These are phyloP conservation scores for Temnothorax nylanderi DNA, from an alignment of 1,140 invertebrate species.

Conservation along the genomic window DNA sequence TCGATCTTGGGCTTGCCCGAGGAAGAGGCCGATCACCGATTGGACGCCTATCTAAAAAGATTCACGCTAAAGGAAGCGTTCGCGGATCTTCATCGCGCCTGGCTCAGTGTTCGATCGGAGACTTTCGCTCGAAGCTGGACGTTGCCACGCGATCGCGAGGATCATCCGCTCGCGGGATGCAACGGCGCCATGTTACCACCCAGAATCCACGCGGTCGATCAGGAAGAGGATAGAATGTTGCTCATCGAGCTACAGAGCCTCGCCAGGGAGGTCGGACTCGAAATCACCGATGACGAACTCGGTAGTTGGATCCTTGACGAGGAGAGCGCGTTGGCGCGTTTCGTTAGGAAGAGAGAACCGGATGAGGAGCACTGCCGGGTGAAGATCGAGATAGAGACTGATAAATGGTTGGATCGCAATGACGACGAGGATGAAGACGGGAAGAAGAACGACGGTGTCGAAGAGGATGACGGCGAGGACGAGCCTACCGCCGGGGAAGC, in stretches of 20 bases:
- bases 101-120: slow-evolving; percentile 84
- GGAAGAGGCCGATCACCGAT: slow-evolving; percentile 27
- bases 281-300: slow-evolving; percentile 82
- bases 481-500: slow-evolving; percentile 82
- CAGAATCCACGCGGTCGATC: slow-evolving; percentile 60
- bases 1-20: slow-evolving; percentile 35
- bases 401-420: slow-evolving; percentile 66
- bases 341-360: slow-evolving; percentile 72
- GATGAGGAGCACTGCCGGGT: slow-evolving; percentile 71
- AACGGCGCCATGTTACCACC: slow-evolving; percentile 54
- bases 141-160: slow-evolving; percentile 71
- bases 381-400: slow-evolving; percentile 73
- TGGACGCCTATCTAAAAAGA: slow-evolving; percentile 77
- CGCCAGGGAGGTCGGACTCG: slow-evolving; percentile 83
- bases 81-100: slow-evolving; percentile 84
- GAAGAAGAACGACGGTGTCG: slow-evolving; percentile 61
- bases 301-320: slow-evolving; percentile 81
- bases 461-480: slow-evolving; percentile 69
- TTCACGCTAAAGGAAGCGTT: slow-evolving; percentile 86
- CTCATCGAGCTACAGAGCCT: slow-evolving; percentile 81
- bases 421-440: slow-evolving; percentile 63
- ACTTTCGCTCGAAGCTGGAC: slow-evolving; percentile 84
- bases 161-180: slow-evolving; percentile 1
- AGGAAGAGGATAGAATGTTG: slow-evolving; percentile 78
- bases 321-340: slow-evolving; percentile 73